Conservation (phyloP, 1,140 invertebrate species). For the Hesperophylax magnus region DNA sequence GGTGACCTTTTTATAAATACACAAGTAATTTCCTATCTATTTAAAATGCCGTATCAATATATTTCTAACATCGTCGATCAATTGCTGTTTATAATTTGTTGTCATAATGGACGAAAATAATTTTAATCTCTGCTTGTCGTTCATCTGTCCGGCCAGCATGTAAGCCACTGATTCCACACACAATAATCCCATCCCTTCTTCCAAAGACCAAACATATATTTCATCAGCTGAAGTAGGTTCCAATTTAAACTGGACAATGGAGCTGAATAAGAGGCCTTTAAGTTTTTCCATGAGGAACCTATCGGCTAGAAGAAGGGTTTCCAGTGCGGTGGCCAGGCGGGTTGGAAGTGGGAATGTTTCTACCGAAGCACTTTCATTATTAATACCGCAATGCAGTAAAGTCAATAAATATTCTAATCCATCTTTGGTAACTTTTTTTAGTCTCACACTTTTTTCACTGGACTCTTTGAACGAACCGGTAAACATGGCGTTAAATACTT, state of each 20-base stretch:
- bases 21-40: not conserved
- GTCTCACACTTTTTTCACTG: conserved; percentile 69
- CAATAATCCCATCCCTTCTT: conserved; percentile 72
- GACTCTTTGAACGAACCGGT: conserved; percentile 78
- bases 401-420: conserved; percentile 72
- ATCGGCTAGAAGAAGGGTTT: conserved; percentile 77
- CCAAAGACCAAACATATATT: conserved; percentile 73
- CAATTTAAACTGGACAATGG: conserved; percentile 70
- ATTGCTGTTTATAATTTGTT: conserved; percentile 67
- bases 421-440: conserved; percentile 72
- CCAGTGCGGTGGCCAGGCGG: conserved; percentile 73
- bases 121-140: conserved; percentile 62
- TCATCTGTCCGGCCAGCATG: conserved; percentile 68
- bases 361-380: conserved; percentile 63
- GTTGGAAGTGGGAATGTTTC: conserved; percentile 65
- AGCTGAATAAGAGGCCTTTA: conserved; percentile 69
- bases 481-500: conserved; percentile 77
- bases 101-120: conserved; percentile 64
- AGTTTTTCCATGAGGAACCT: conserved; percentile 76
- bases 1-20: no score
- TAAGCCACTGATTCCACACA: conserved; percentile 72
- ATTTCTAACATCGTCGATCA: conserved; percentile 65
- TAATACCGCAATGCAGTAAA: conserved; percentile 68
- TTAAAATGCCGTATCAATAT: conserved; percentile 34
- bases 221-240: conserved; percentile 65